phyloP scores from a whole-genome alignment of 1,140 invertebrate species.

The Pogonomyrmex barbatus region DNA sequence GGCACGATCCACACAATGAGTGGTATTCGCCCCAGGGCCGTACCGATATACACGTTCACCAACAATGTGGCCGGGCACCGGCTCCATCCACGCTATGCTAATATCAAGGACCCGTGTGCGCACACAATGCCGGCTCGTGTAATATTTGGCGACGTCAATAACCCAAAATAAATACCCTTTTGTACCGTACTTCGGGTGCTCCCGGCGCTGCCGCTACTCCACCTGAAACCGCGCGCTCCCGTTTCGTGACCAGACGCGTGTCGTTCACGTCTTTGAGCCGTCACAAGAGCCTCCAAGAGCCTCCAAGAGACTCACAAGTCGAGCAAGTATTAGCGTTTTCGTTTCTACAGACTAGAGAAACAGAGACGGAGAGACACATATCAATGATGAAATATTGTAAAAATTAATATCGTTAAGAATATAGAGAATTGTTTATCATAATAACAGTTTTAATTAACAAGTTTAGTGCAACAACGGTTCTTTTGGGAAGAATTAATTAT shows the following conservation, averaged over 20 bases:
- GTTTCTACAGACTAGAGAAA: background rate
- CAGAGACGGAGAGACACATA: background rate
- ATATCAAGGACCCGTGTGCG: conserved; percentile 53
- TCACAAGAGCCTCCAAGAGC: background rate
- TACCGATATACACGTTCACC: conserved; percentile 50
- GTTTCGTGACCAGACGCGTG: conserved; percentile 43
- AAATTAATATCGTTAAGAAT: conserved; percentile 7
- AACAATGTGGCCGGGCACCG: conserved; percentile 63
- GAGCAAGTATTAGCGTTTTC: background rate
- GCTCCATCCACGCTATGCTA: conserved; percentile 65
- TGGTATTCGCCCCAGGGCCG: conserved; percentile 43
- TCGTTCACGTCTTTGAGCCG: conserved; percentile 27
- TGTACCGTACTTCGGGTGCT: conserved; percentile 39
- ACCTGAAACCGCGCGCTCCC: conserved; percentile 55
- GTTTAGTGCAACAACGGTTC: background rate
- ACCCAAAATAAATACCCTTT: conserved; percentile 68
- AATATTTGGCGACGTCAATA: conserved; percentile 71
- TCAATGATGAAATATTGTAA: background rate
- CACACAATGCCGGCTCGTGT: conserved; percentile 65
- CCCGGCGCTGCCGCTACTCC: conserved; percentile 48
- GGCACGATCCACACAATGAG: conserved; percentile 53
- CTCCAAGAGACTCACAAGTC: no score
- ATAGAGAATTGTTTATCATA: background rate
- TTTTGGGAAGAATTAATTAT: background rate
- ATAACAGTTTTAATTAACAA: background rate